These are phyloP conservation scores for Drosophila longiperda DNA, from an alignment of 2,888 invertebrate species.

Conservation along the genomic window DNA sequence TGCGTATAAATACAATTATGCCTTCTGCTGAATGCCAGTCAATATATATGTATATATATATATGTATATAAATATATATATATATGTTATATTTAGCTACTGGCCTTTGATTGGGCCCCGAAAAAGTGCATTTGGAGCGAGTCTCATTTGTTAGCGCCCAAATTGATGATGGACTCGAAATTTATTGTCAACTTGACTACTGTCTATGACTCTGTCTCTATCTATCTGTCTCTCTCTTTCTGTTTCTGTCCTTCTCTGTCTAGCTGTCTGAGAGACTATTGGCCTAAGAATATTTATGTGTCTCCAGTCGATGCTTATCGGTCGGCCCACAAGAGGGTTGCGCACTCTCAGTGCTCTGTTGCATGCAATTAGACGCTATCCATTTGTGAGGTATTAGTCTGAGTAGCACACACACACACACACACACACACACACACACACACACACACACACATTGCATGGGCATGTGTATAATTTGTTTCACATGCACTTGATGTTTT, in stretches of 20 bases:
- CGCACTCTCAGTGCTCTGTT: slow-evolving; percentile 25
- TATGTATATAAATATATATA: neutral
- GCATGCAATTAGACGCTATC: slow-evolving; percentile 59
- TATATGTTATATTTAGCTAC: slow-evolving; percentile 21
- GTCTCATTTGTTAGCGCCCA: slow-evolving; percentile 23
- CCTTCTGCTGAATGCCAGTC: slow-evolving; percentile 5
- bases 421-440: slow-evolving; percentile 7
- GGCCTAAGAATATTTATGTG: slow-evolving; percentile 49
- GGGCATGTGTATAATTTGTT: slow-evolving; percentile 50
- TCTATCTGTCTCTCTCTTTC: neutral
- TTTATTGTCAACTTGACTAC: slow-evolving; percentile 48
- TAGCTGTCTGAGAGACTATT: slow-evolving; percentile 3
- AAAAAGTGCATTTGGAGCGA: slow-evolving; percentile 1
- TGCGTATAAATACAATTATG: slow-evolving; percentile 35
- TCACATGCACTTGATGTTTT: slow-evolving; percentile 71
- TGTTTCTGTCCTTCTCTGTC: neutral
- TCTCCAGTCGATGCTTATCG: slow-evolving; percentile 61
- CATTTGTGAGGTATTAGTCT: slow-evolving; percentile 49
- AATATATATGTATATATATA: neutral
- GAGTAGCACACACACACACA: slow-evolving; percentile 25
- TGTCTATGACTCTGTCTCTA: neutral
- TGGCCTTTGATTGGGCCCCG: slow-evolving; percentile 2
- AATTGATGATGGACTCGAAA: slow-evolving; percentile 42
- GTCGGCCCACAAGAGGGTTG: slow-evolving; percentile 43
- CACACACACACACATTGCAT: no score